Evolutionary conservation across 2,888 invertebrate species (phyloP).

Genomic region (Synanthedon tipuliformis): DNA sequence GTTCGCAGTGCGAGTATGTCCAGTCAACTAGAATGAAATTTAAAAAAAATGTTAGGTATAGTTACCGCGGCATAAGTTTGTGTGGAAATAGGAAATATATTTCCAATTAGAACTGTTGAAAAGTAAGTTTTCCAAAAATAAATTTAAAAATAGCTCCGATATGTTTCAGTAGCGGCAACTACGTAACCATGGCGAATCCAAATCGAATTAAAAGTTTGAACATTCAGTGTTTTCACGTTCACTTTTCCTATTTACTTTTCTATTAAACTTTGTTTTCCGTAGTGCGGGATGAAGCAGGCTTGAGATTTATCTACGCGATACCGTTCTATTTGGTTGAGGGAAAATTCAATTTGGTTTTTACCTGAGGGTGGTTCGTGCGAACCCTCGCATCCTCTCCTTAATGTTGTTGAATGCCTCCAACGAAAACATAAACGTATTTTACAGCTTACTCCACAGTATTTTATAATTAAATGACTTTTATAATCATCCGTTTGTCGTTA

Average conservation of each 20-base stretch:
- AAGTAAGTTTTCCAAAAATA: too few species aligned
- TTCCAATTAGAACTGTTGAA: too few species aligned
- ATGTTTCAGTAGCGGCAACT: too few species aligned
- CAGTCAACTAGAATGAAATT: too few species aligned
- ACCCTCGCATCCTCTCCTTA: constrained; percentile 48
- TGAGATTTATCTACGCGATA: constrained; percentile 65
- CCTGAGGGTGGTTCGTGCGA: constrained; percentile 51
- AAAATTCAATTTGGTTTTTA: constrained; percentile 67
- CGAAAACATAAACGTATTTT: constrained; percentile 41
- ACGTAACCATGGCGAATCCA: constrained; percentile 15
- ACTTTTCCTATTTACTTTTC: constrained; percentile 62
- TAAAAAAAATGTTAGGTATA: too few species aligned
- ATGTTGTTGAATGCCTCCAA: constrained; percentile 37
- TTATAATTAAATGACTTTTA: not conserved
- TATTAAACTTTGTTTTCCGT: constrained; percentile 63
- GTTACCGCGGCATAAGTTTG: too few species aligned
- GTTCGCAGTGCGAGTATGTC: too few species aligned
- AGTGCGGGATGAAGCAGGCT: constrained; percentile 48
- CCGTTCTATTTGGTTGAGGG: constrained; percentile 56
- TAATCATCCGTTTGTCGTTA: not conserved
- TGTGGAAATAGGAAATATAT: too few species aligned
- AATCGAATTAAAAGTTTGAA: constrained; percentile 49
- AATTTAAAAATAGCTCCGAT: too few species aligned
- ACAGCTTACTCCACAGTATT: constrained; percentile 23
- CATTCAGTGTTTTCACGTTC: constrained; percentile 49